Evolutionary conservation across 2,113 vertebrate genomes (phyloP), one percentile per base, ranked within the genome.

Genomic region (Vanacampus margaritifer): DNA sequence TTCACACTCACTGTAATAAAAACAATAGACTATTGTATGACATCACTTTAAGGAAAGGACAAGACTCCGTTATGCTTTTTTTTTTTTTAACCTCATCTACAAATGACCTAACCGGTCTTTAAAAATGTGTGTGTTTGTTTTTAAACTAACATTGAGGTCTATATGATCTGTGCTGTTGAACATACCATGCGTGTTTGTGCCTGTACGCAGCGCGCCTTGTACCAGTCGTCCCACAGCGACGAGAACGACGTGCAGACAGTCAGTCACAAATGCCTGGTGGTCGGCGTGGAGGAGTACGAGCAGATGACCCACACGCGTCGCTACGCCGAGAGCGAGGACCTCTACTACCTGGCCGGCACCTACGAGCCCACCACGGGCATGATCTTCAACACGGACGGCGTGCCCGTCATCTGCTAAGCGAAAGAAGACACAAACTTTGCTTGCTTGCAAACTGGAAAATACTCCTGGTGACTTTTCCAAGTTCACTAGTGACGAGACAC

Each of bases 231-330:
- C 1, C 97, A 99, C 2, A 95, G 97, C 75, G 97, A 99, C 41
- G 97, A 99, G 85, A 99, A 99, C 0, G 97, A 99, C 3, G 97
- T 99, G 82, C 97, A 99, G 93, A 99, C 97, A 7, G 94, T 99
- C 89, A 99, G 97, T 54, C 97, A 99, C 91, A 98, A 98, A 88
- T 99, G 97, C 89, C 93, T 98, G 87, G 97, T 99, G 80, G 96
- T 97, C 26, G 95, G 95, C 74, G 92, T 99, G 89, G 95, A 96
- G 76, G 96, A 98, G 16, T 99, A 99, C 0, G 96, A 99, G 84
- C 95, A 96, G 91, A 98, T 98, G 97, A 91, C 95, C 24, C 96
- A 95, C 91, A 98, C 95, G 0, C 97, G 97, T 80, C 98, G 96
- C 85, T 95, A 98, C 74, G 95, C 98, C 66, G 96, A 99, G 91